phyloP scores from a whole-genome alignment of 1,140 invertebrate species.

The Telenomus remus region DNA sequence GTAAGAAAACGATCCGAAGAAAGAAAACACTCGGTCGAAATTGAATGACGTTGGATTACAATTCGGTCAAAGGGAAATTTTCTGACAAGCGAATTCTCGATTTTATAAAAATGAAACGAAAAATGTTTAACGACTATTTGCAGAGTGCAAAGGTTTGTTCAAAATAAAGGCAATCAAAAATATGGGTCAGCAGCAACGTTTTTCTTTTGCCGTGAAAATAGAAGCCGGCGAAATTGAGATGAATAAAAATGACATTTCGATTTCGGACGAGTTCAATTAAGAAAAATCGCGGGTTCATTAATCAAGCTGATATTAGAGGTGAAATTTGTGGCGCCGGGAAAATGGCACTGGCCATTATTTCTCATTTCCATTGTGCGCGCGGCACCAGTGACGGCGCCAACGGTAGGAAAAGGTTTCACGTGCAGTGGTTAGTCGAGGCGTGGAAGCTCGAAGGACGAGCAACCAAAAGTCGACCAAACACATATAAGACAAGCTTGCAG shows the following conservation, averaged over 20 bases:
- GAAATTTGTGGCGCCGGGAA: conserved; percentile 31
- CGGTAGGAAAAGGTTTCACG: conserved; percentile 45
- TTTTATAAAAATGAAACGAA: no score
- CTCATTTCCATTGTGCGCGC: conserved; percentile 51
- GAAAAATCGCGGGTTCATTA: conserved; percentile 26
- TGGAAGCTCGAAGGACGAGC: conserved; percentile 44
- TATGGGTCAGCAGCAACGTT: neutral
- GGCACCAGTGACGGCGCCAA: conserved; percentile 45
- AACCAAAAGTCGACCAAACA: conserved; percentile 55
- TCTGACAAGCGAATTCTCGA: no score
- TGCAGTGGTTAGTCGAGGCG: conserved; percentile 17
- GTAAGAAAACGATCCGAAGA: no score
- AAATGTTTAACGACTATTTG: no score
- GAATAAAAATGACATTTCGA: neutral
- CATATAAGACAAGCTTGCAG: conserved; percentile 54
- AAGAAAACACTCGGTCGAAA: no score
- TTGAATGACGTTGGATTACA: no score
- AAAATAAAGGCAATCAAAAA: no score
- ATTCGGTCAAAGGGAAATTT: no score
- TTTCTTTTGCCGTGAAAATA: neutral
- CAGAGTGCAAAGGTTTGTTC: no score
- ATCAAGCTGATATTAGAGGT: conserved; percentile 28
- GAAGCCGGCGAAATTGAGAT: neutral
- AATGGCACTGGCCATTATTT: conserved; percentile 54
- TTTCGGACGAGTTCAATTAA: conserved; percentile 1